Evolutionary conservation across 2,797 vertebrate genomes (phyloP).

Genomic region (Pyrocephalus nanus): DNA sequence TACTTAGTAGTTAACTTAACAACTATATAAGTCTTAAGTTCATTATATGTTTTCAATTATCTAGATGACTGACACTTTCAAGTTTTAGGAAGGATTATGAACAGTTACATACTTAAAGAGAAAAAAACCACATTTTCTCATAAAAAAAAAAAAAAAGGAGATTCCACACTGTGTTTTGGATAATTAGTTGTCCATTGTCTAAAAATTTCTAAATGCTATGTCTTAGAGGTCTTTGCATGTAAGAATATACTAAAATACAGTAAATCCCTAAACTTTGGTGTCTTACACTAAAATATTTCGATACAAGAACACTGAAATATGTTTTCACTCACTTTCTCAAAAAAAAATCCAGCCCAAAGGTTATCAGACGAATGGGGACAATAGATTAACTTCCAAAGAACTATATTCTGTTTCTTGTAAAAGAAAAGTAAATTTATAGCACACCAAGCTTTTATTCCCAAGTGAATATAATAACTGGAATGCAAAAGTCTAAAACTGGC

Average conservation of each 20-base stretch:
- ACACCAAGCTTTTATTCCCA: conserved; percentile 56
- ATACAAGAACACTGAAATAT: conserved; percentile 42
- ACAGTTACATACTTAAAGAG: conserved; percentile 56
- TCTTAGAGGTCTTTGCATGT: conserved; percentile 1
- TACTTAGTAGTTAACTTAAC: conserved; percentile 66
- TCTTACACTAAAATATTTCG: conserved; percentile 25
- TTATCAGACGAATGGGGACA: conserved; percentile 69
- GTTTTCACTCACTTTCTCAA: conserved; percentile 58
- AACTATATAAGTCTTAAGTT: conserved; percentile 57
- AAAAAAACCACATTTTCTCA: conserved; percentile 67
- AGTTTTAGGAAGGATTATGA: conserved; percentile 75
- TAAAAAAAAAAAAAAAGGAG: conserved; percentile 26
- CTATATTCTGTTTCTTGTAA: conserved; percentile 60
- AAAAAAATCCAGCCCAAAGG: conserved; percentile 49
- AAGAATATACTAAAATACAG: conserved; percentile 57
- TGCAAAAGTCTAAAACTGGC: conserved; percentile 47
- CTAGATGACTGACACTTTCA: conserved; percentile 75
- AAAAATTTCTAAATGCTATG: conserved; percentile 37
- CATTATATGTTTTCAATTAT: conserved; percentile 76
- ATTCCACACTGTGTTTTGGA: conserved; percentile 44
- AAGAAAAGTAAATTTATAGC: conserved; percentile 63
- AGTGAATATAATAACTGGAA: conserved; percentile 52
- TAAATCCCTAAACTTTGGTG: conserved; percentile 41
- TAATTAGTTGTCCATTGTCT: conserved; percentile 38
- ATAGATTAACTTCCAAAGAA: conserved; percentile 67